Evolutionary conservation across 2,888 invertebrate species (phyloP), one percentile per base, ranked within the genome.

Genomic region (Nycteola revayana): DNA sequence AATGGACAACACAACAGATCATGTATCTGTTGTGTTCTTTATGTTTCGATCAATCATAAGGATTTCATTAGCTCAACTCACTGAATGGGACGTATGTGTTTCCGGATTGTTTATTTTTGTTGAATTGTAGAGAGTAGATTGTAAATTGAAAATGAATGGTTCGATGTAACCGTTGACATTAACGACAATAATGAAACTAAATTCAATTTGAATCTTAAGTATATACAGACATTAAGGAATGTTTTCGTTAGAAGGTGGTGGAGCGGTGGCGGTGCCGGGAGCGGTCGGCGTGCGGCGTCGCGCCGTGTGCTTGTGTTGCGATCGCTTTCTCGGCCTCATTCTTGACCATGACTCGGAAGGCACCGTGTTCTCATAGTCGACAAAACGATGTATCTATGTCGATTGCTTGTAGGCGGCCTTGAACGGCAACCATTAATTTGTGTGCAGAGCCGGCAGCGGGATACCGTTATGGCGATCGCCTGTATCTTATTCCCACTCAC

Each of bases 381-480:
- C 81, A 80, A 80, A 78, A 69, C 71, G 75, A 85, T 85, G 83
- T 85, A 84, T 86, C 82, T 84, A 83, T 86, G 85, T 85, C 85
- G 84, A 85, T 82, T 78, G 80, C 77, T 82, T 76, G 81, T 78
- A 84, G 85, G 84, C 84, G 86, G 86, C 87, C 86, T 86, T 86
- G 87, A 87, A 75, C 82, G 69, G 67, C 75, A 71, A 73, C 76
- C 76, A 84, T 84, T 84, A 85, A 86, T 87, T 85, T 83, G 86
- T 84, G 85, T 85, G 84, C 83, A 75, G 65, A 82, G 75, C 80
- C 74, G 76, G 66, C 77, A 60, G 68, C 73, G 67, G 56, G 54
- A 62, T 86, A 77, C 86, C 86, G 87, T 86, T 87, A 87, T 60
- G 58, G 67, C 64, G 65, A 71, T 72, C 69, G 77, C 66, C 75